These are phyloP conservation scores for Trachops cirrhosus DNA, from an alignment of 2,797 vertebrate genomes.

Conservation along the genomic window DNA sequence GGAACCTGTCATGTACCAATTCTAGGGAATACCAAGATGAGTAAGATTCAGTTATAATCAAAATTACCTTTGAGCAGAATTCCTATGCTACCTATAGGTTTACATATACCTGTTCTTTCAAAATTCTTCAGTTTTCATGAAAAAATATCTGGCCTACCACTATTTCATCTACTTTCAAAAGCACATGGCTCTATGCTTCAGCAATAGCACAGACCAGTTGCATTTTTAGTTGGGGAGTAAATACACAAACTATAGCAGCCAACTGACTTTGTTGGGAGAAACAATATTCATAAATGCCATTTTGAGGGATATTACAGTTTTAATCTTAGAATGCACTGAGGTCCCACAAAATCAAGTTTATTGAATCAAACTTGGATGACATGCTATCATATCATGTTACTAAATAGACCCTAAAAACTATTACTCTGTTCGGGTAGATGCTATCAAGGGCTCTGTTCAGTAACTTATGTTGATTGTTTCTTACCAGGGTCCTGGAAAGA, in stretches of 20 bases:
- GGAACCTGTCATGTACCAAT: background rate
- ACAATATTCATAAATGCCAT: background rate
- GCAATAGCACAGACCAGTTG: background rate
- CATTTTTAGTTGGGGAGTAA: background rate
- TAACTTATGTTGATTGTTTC: background rate
- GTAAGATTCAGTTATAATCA: background rate
- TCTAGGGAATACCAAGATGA: background rate
- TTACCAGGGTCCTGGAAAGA: background rate
- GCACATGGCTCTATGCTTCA: rapidly evolving
- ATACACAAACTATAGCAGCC: background rate
- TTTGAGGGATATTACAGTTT: background rate
- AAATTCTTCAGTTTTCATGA: background rate
- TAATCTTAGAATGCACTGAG: background rate
- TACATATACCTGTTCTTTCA: background rate
- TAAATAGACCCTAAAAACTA: background rate
- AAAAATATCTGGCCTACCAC: background rate
- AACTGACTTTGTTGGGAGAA: background rate
- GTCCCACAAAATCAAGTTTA: background rate
- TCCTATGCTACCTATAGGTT: background rate
- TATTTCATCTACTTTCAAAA: background rate
- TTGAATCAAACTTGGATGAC: background rate
- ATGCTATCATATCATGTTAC: background rate
- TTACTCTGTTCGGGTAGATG: background rate
- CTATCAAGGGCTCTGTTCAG: background rate
- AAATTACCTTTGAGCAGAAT: background rate